These are phyloP conservation scores for Pangasianodon gigas DNA, from an alignment of 2,113 vertebrate genomes.

Conservation along the genomic window DNA sequence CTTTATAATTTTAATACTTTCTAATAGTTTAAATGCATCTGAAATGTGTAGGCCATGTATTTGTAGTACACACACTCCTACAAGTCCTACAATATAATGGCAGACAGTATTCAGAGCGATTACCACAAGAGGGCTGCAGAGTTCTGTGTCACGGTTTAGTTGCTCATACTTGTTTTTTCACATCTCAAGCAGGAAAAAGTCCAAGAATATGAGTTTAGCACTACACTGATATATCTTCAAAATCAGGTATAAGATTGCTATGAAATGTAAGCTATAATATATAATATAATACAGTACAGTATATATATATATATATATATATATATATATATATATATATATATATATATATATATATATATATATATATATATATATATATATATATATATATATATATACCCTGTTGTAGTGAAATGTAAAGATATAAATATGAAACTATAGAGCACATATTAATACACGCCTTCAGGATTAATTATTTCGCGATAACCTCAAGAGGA, in stretches of 20 bases:
- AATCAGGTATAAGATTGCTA: not conserved
- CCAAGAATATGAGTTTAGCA: not conserved
- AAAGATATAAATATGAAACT: not conserved
- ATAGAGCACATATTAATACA: not conserved
- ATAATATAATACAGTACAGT: not conserved
- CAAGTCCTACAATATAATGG: not conserved
- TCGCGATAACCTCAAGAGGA: not conserved
- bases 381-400: not conserved
- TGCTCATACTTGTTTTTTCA: not conserved
- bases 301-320: too few relatives aligned
- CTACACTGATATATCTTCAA: not conserved
- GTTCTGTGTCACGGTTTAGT: not conserved
- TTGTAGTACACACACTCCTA: not conserved
- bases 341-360: too few relatives aligned
- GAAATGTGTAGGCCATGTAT: not conserved
- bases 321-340: too few relatives aligned
- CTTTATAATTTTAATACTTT: not conserved
- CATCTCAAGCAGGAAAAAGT: not conserved
- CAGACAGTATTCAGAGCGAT: not conserved
- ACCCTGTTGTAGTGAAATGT: not conserved
- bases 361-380: too few relatives aligned
- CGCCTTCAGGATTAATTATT: not conserved
- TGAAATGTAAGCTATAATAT: not conserved
- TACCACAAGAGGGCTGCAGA: not conserved
- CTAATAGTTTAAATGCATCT: not conserved